Base-by-base conservation (phyloP, 2,797 vertebrate species). In the Ctenopoma kingsleyae region DNA sequence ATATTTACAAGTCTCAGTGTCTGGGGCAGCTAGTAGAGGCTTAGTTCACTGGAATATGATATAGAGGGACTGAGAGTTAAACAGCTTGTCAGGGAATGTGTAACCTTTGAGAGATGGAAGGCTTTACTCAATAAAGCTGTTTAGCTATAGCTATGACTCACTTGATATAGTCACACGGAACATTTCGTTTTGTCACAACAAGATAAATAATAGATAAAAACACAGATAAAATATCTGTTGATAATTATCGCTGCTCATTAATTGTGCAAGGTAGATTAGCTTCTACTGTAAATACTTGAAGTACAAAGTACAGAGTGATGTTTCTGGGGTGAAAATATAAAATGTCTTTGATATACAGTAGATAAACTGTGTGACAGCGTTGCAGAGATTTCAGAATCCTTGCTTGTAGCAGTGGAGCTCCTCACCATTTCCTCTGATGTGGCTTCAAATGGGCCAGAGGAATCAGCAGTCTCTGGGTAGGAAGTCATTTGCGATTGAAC, bases 1-100 rank as follows among this genome's bases (percentile, higher is more conserved):
- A 94, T 94, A 94, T 95, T 95, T 92, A 94, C 89, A 87, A 77
- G 89, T 87, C 65, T 83, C 80, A 55, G 50, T 87, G 89, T 90
- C 85, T 81, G 80, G 74, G 76, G 36, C 74, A 59, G 65, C 59
- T 43, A 86, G 84, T 60, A 73, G 76, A 87, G 76, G 87, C 85
- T 75, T 86, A 53, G 70, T 50, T 67, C 35, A 10, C 56, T 66
- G 85, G 67, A 87, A 90, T 79, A 79, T 41, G 80, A 91, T 90
- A 83, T 58, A 67, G 46, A 73, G 38, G 27, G 47, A 58, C 78
- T 58, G 47, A 78, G 70, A 75, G 73, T 83, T 81, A 64, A 78
- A 80, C 72, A 79, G 73, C 50, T 75, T 52, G 47, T 75, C 43
- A 69, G 72, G 32, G 67, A 78, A 56, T 13, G 38, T 43, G 30